These are phyloP conservation scores for Latrodectus elegans DNA, from an alignment of 2,888 invertebrate genomes.

Conservation along the genomic window DNA sequence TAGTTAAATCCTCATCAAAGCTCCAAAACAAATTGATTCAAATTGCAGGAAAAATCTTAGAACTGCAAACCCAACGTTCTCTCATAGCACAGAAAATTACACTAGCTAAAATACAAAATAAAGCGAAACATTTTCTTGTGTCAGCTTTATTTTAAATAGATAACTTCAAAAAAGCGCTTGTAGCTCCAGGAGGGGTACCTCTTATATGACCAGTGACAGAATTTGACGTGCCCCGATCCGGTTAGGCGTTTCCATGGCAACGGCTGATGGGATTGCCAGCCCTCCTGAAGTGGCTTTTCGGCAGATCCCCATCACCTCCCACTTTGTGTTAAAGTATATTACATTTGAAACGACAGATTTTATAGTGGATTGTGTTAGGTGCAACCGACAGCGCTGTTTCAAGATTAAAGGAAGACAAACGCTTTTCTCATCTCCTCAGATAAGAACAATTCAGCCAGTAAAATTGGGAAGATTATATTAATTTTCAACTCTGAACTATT, in stretches of 20 bases:
- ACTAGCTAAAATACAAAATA: neutral
- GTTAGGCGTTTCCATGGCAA: conserved; percentile 56
- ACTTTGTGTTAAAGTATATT: conserved; percentile 60
- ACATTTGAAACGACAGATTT: conserved; percentile 63
- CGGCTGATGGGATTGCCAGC: conserved; percentile 58
- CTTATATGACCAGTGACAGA: conserved; percentile 55
- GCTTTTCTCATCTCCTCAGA: neutral
- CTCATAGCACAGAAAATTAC: no score
- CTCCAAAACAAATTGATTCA: no score
- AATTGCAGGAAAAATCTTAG: no score
- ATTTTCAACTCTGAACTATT: neutral
- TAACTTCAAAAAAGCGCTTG: neutral
- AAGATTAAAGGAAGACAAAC: neutral
- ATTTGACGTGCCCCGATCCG: conserved; percentile 56
- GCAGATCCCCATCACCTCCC: conserved; percentile 11
- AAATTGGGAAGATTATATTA: neutral
- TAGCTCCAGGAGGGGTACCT: conserved; percentile 15
- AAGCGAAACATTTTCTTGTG: neutral
- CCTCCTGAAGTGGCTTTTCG: conserved; percentile 58
- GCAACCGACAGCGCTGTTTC: neutral
- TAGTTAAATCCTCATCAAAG: no score
- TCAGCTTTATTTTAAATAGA: neutral
- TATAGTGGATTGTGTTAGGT: conserved; percentile 36
- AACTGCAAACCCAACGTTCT: no score
- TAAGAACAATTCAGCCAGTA: neutral